Percentiles rank a stretch among this genome's conserved stretches.
Evolutionary conservation across 2,888 invertebrate species (phyloP).

Genomic region (Lasioglossum morio): DNA sequence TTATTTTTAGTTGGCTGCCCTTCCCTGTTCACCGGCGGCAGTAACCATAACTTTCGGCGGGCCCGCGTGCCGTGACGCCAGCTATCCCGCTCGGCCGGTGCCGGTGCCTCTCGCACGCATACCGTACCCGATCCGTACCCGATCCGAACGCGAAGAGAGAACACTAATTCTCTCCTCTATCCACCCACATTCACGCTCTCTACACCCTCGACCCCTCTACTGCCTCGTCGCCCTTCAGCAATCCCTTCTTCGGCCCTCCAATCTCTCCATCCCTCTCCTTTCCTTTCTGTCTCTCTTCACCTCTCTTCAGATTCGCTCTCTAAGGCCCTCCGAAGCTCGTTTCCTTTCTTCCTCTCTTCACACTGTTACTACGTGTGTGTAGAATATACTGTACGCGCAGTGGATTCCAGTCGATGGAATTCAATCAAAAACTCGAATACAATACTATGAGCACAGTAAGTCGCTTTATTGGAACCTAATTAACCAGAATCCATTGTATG

Average conservation of each 20-base stretch:
- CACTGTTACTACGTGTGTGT: background rate
- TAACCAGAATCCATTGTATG: no score
- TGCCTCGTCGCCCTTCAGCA: conserved; percentile 47
- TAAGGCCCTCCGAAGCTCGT: background rate
- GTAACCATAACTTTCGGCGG: conserved; percentile 82
- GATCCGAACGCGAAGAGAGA: conserved; percentile 27
- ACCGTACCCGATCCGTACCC: conserved; percentile 70
- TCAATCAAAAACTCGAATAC: no score
- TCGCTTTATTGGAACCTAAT: no score
- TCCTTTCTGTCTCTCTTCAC: conserved; percentile 7
- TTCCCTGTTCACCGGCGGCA: conserved; percentile 75
- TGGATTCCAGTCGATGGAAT: no score
- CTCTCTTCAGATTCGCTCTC: background rate
- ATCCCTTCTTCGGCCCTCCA: conserved; percentile 26
- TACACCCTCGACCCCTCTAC: conserved; percentile 45
- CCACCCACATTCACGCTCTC: conserved; percentile 62
- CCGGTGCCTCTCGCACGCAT: conserved; percentile 75
- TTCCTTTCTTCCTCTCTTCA: background rate
- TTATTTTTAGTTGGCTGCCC: conserved; percentile 80
- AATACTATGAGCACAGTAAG: no score
- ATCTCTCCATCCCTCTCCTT: conserved; percentile 14
- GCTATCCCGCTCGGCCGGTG: conserved; percentile 77
- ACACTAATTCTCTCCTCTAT: conserved; percentile 71
- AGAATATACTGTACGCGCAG: no score
- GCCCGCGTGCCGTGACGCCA: conserved; percentile 80